Base-by-base conservation (phyloP, 2,888 invertebrate genomes). In the Epistrophe eligans region DNA sequence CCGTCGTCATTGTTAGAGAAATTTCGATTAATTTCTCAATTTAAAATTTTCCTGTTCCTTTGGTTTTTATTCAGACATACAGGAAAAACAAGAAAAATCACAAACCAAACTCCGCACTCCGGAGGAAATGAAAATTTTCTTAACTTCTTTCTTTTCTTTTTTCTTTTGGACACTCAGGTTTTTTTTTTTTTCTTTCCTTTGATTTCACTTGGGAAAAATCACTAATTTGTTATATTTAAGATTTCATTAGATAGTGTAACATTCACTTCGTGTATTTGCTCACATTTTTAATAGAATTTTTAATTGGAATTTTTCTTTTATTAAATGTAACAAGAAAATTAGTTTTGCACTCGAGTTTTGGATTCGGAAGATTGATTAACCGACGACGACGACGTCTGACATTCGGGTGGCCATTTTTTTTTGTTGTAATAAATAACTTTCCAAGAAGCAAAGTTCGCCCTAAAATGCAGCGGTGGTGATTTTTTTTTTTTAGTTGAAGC, bases 321-420 rank as follows among this genome's bases (percentile, higher is more conserved):
- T 71, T 62, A 77, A 72, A 38, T 43, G 40, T 35, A 57, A 48
- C 17, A 50, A 45, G 58, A 71, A 62, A 62, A 15, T 64, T 57
- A 57, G 58, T 81, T 77, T 40, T 28, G 43, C 77, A 85, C 82
- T 82, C 82, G 70, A 74, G 84, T 60, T 84, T 48, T 50, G 43
- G 45, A n/a, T 79, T 48, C 57, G 35, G 60, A 52, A 45, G 82
- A 79, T 79, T 82, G 77, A 82, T 82, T 81, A 82, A 85, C 82
- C 87, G 83, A 87, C 82, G 79, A 79, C 82, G 79, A 79, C 79
- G 76, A 87, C 83, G 74, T 87, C 82, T 83, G 87, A 87, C 87
- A 79, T 83, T 87, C 83, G 72, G 79, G 83, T 83, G 83, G 87
- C 87, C 87, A 87, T 87, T 73, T 85, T 85, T 87, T 85, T 85